Percentiles rank a stretch among this genome's conserved stretches.
Evolutionary conservation across 2,888 invertebrate species (phyloP).

Genomic region (Amphipoea oculea): DNA sequence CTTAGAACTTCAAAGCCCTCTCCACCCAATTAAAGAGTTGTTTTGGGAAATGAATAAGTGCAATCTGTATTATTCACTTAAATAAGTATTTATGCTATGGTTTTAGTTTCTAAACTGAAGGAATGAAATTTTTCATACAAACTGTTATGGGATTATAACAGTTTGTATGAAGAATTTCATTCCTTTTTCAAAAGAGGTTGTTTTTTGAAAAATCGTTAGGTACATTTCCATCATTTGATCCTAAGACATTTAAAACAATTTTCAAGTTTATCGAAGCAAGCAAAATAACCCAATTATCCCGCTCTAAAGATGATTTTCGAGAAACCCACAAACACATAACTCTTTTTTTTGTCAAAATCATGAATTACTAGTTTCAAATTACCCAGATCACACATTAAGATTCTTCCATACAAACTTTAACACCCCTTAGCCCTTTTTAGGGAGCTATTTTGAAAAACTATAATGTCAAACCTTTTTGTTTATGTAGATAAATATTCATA

Average conservation of each 20-base stretch:
- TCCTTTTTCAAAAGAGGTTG: neutral
- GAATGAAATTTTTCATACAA: neutral
- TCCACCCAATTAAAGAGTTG: no score
- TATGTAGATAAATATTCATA: neutral
- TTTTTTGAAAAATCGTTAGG: neutral
- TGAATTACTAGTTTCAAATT: neutral
- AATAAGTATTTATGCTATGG: neutral
- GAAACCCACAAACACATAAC: neutral
- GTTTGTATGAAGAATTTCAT: no score
- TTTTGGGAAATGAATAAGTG: neutral
- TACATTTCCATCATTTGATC: neutral
- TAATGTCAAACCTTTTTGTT: neutral
- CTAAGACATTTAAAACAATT: neutral
- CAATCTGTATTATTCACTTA: neutral
- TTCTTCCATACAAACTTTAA: neutral
- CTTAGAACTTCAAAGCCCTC: neutral
- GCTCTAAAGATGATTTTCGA: neutral
- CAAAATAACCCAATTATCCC: neutral
- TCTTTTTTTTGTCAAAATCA: neutral
- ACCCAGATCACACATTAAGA: neutral
- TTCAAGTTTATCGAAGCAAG: neutral
- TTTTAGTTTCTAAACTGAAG: neutral
- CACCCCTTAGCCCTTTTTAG: neutral
- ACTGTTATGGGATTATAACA: no score
- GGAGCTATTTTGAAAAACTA: neutral